Base-by-base conservation (phyloP, 2,113 vertebrate species). In the Melanerpes aurifrons region DNA sequence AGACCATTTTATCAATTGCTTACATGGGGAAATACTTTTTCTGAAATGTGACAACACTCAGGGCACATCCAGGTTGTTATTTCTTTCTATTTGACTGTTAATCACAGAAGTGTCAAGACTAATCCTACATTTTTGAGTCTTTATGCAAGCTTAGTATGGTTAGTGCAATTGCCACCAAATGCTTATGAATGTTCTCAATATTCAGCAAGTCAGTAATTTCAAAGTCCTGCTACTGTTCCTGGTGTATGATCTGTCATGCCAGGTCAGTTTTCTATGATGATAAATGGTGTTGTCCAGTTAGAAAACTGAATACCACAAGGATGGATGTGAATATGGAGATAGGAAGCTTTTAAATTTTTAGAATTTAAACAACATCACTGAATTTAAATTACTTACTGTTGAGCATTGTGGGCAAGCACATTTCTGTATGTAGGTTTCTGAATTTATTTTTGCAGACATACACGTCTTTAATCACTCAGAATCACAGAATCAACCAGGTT, bases 281-380 rank as follows among this genome's bases (percentile, higher is more conserved):
- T 74, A 81, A 84, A 29, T 58, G 1, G 37, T 81, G 13, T 64
- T 53, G 15, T 68, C 47, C 68, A 53, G n/a, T 15, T 81, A 67
- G 10, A 45, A 71, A 84, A 22, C 29, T 7, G 5, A 9, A 25
- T 68, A 25, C 32, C 0, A 0, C 19, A 68, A 48, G 24, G 26
- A 75, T 59, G 37, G 24, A 47, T 48, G 24, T 28, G 45, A 89
- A 57, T 82, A 35, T 12, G 2, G 16, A 37, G 48, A 84, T 25
- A 24, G 43, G 18, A 21, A 13, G 3, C 29, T 76, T 86, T 87
- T 16, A 68, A 50, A 53, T 63, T 61, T 66, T 48, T 37, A 56
- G 31, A 53, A 43, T 74, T 84, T 74, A 14, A 95, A 68, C 8
- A 47, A 12, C 3, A 7, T 82, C 9, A 22, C 1, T 79, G 37